Evolutionary conservation across 2,113 vertebrate species (phyloP).

Genomic region (Cricetomys ansorgei): DNA sequence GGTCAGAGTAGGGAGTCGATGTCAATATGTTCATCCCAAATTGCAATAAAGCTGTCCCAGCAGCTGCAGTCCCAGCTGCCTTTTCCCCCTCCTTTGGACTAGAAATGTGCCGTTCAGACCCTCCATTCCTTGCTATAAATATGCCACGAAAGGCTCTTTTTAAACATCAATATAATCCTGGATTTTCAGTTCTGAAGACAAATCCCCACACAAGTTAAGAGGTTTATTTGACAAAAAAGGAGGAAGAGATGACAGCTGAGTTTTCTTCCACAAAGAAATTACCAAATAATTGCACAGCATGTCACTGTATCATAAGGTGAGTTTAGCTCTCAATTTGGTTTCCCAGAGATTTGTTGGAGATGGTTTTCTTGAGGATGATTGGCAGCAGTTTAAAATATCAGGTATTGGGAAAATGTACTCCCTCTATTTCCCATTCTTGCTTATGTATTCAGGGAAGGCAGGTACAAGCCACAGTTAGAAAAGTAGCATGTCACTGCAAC

Average conservation of each 20-base stretch:
- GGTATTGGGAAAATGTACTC: not conserved
- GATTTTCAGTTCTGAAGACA: constrained; percentile 54
- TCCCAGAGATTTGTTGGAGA: not conserved
- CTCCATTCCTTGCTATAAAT: not conserved
- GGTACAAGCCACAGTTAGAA: not conserved
- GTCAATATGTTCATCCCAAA: constrained; percentile 68
- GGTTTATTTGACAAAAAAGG: constrained; percentile 43
- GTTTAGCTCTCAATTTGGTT: not conserved
- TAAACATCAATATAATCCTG: not conserved
- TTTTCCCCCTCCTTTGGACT: not conserved
- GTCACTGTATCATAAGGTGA: not conserved
- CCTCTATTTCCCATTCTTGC: not conserved
- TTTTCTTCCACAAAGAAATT: constrained; percentile 54
- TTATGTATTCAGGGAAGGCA: not conserved
- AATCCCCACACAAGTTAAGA: not conserved
- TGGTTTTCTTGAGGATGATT: not conserved
- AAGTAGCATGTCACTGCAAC: not conserved
- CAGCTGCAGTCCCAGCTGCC: constrained; percentile 68
- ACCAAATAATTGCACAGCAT: not conserved
- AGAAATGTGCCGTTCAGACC: constrained; percentile 27
- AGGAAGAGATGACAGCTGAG: constrained; percentile 53
- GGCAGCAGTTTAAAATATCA: constrained; percentile 35
- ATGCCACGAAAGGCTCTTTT: constrained; percentile 8
- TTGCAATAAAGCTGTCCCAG: constrained; percentile 75
- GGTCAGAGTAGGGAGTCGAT: constrained; percentile 71